phyloP scores from a whole-genome alignment of 2,113 vertebrate genomes.

The Potamarius usumacintae region DNA sequence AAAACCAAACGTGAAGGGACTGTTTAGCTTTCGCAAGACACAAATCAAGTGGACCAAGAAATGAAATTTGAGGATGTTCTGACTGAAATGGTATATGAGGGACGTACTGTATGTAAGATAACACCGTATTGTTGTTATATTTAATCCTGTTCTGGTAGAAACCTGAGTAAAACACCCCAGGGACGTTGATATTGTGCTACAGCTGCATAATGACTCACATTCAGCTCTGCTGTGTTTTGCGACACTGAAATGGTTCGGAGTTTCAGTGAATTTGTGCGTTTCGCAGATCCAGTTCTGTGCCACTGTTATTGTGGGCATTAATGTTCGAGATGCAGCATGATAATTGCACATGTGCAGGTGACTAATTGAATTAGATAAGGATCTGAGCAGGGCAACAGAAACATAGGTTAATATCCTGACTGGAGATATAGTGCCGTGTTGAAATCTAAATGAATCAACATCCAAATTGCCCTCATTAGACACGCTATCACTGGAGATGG shows the following conservation, averaged over 20 bases:
- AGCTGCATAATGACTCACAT: slow-evolving; percentile 4
- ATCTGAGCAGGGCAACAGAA: slow-evolving; percentile 27
- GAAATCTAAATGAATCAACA: slow-evolving; percentile 18
- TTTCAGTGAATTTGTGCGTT: slow-evolving; percentile 1
- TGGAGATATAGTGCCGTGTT: slow-evolving; percentile 26
- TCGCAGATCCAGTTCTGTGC: slow-evolving; percentile 23
- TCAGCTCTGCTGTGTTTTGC: background rate
- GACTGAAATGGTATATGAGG: background rate
- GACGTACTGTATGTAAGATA: background rate
- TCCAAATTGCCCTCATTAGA: slow-evolving; percentile 26
- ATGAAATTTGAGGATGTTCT: background rate
- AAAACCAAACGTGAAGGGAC: background rate
- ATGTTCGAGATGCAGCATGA: slow-evolving; percentile 25
- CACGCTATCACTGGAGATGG: background rate
- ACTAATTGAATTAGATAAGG: slow-evolving; percentile 50
- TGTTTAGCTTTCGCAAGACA: background rate
- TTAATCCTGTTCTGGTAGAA: background rate
- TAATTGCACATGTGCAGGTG: slow-evolving; percentile 51
- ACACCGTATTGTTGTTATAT: background rate
- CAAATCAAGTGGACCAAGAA: background rate
- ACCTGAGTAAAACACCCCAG: slow-evolving; percentile 7
- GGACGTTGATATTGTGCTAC: slow-evolving; percentile 5
- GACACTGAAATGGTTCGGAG: slow-evolving; percentile 12
- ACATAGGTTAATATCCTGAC: slow-evolving; percentile 43
- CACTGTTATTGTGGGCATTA: slow-evolving; percentile 39